These are phyloP conservation scores for Pterostichus madidus DNA, from an alignment of 2,888 invertebrate genomes.

Conservation along the genomic window DNA sequence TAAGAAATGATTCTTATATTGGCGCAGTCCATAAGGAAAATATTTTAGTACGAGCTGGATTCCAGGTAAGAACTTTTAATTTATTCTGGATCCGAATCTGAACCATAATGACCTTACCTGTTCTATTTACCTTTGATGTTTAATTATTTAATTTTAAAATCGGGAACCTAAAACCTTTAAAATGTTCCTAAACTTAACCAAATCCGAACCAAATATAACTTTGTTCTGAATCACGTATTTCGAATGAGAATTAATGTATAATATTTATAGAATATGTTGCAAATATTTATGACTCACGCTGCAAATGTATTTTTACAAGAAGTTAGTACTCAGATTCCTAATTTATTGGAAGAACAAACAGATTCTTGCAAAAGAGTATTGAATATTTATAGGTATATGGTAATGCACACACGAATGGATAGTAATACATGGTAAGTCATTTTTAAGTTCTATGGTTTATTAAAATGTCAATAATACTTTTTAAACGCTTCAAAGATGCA, in stretches of 20 bases:
- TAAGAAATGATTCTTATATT: conserved; percentile 91
- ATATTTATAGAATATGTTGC: conserved; percentile 84
- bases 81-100: too few species aligned
- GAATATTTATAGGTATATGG: conserved; percentile 97
- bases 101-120: too few species aligned
- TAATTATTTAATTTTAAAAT: too few species aligned
- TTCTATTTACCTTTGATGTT: too few species aligned
- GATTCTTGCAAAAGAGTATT: conserved; percentile 97
- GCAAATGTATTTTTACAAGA: conserved; percentile 95
- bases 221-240: neutral
- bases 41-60: conserved; percentile 88
- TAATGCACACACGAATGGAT: conserved; percentile 97
- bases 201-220: too few species aligned
- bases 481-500: too few species aligned
- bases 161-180: too few species aligned
- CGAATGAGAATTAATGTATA: conserved; percentile 5
- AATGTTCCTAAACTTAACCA: too few species aligned
- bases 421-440: conserved; percentile 89
- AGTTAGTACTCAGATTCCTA: conserved; percentile 80
- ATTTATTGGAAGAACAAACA: conserved; percentile 93
- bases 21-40: conserved; percentile 91
- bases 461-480: too few species aligned
- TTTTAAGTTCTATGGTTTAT: neutral
- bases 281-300: conserved; percentile 96
- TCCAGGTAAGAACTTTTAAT: conserved; percentile 83